phyloP scores from a whole-genome alignment of 2,888 invertebrate genomes.

The Diploptera punctata region DNA sequence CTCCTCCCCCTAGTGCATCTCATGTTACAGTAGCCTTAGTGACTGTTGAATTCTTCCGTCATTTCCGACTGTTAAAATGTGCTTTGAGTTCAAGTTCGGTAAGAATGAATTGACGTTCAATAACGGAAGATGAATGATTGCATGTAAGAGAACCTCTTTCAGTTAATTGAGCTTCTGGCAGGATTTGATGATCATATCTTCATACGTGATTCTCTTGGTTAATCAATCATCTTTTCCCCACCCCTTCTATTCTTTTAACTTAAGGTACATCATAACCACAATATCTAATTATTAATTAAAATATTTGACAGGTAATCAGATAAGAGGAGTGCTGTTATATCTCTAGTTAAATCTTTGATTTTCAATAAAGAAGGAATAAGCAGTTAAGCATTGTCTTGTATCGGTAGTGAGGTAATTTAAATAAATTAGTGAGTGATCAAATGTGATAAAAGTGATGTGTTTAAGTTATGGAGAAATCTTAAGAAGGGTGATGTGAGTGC shows the following conservation, averaged over 20 bases:
- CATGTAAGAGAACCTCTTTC: background rate
- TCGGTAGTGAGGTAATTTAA: no score
- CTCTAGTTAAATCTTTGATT: no score
- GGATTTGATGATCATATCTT: background rate
- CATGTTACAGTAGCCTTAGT: no score
- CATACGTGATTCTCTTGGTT: background rate
- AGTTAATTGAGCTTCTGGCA: background rate
- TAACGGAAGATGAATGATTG: slow-evolving; percentile 6
- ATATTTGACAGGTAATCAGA: slow-evolving; percentile 4
- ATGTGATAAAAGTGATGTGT: background rate
- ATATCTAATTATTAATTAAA: slow-evolving; percentile 14
- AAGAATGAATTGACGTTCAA: background rate
- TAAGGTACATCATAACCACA: background rate
- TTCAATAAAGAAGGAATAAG: no score
- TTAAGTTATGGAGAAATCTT: background rate
- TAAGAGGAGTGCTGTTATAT: background rate
- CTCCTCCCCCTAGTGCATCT: no score
- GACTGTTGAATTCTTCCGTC: no score
- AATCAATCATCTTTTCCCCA: background rate
- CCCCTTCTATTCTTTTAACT: no score
- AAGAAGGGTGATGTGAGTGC: background rate
- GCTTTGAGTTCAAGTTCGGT: no score
- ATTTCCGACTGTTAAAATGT: no score
- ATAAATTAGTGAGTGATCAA: background rate
- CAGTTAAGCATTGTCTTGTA: no score